These are phyloP conservation scores for Gobionotothen gibberifrons DNA, from an alignment of 2,797 vertebrate genomes.

Conservation along the genomic window DNA sequence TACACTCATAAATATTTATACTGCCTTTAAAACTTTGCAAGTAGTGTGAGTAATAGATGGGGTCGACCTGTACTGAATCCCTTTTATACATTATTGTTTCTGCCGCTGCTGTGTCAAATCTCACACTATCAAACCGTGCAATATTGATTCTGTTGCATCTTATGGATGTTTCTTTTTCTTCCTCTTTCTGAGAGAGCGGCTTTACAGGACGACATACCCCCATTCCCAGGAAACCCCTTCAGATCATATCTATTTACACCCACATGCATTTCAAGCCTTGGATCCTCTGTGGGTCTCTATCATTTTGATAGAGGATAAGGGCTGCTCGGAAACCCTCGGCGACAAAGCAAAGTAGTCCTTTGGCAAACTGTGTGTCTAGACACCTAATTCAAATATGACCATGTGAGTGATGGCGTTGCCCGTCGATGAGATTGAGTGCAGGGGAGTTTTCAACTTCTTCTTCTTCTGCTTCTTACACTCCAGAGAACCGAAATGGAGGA, in stretches of 20 bases:
- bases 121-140: background rate
- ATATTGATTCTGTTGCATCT: constrained; percentile 17
- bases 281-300: constrained; percentile 57
- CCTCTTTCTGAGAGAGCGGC: constrained; percentile 3
- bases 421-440: constrained; percentile 68
- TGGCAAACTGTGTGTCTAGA: constrained; percentile 79
- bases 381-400: constrained; percentile 79
- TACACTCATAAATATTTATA: constrained; percentile 35
- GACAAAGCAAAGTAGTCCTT: constrained; percentile 65
- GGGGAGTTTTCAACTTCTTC: constrained; percentile 17
- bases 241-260: constrained; percentile 58
- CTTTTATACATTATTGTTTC: constrained; percentile 5
- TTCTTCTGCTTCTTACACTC: constrained; percentile 48
- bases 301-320: constrained; percentile 69
- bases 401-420: constrained; percentile 75
- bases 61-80: constrained; percentile 2
- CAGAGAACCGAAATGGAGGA: constrained; percentile 65
- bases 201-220: constrained; percentile 25
- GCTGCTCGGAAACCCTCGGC: constrained; percentile 52
- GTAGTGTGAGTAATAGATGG: background rate
- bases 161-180: constrained; percentile 1
- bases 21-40: background rate
- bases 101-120: constrained; percentile 4
- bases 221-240: constrained; percentile 51
- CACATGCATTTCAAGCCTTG: constrained; percentile 44